Evolutionary conservation across 2,113 vertebrate species (phyloP).

Genomic region (Psilopsiagon aymara): DNA sequence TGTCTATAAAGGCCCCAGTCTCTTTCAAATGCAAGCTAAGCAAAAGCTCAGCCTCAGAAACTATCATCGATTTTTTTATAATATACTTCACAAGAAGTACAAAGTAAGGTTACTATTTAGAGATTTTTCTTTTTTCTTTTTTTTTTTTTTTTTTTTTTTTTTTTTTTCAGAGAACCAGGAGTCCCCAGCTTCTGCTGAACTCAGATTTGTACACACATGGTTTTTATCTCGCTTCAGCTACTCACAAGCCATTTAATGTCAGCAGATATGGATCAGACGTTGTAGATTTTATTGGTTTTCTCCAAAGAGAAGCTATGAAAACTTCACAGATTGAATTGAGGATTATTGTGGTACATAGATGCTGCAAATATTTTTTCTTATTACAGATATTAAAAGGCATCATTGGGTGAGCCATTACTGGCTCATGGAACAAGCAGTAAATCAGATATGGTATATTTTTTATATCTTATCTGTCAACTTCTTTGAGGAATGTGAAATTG

Average conservation of each 20-base stretch:
- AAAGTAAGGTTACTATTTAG: not conserved
- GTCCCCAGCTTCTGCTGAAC: not conserved
- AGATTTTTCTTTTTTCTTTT: not conserved
- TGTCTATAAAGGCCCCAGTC: not conserved
- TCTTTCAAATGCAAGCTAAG: not conserved
- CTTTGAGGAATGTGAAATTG: not conserved
- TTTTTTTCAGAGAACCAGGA: not conserved
- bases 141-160: not conserved
- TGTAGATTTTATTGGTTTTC: not conserved
- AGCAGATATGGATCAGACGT: not conserved
- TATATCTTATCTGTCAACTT: not conserved
- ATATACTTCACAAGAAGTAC: not conserved
- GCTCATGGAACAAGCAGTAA: not conserved
- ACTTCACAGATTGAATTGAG: not conserved
- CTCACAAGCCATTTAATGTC: not conserved
- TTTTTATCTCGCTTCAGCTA: not conserved
- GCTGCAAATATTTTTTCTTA: not conserved
- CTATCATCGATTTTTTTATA: not conserved
- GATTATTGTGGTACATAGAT: not conserved
- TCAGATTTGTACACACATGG: not conserved
- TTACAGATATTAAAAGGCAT: not conserved
- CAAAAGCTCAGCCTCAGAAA: not conserved
- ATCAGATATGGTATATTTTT: not conserved
- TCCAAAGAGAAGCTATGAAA: not conserved
- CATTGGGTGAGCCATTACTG: not conserved